Evolutionary conservation across 2,797 vertebrate genomes (phyloP), one percentile per base, ranked within the genome.

Genomic region (Clarias fuscus): DNA sequence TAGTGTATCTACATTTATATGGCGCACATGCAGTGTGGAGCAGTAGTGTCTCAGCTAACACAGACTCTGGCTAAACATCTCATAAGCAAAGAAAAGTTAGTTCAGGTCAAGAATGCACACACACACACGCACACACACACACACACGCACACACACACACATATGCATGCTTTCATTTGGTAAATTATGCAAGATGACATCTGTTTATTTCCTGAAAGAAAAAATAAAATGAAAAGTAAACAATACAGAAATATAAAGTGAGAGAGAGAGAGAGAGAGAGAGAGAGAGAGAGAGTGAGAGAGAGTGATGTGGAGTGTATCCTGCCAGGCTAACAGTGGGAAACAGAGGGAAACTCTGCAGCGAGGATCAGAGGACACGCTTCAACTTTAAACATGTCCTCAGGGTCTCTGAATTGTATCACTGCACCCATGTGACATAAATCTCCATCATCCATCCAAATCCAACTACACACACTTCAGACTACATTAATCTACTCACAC

Each of bases 371-470:
- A 88, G 56, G 89, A 78, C 78, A 71, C 14, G 8, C 27, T 90
- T 86, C 83, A 90, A 88, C 77, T 88, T 90, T 86, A 78, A 90
- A 80, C 85, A 82, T 1, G n/a, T 88, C 82, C 70, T 73, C 67
- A 71, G 40, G 58, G 0, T 27, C 72, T 83, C 79, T 22, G 6
- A 24, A 56, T 56, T 6, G 0, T 77, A 13, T 40, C 22, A 71
- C 30, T 40, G 62, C 40, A 58, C 30, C 59, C 15, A 18, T 76
- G 64, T 64, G 61, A 18, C 48, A 83, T 43, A 48, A 72, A 72
- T 65, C 40, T 67, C 40, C 6, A 86, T 40, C 27, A 22, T 62
- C 11, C 13, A 64, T 40, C 7, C 27, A 33, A 59, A 24, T 3
- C 76, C 10, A 37, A 3, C 18, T 8, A 62, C 53, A 24, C 76